These are phyloP conservation scores for Lacanobia oleracea DNA, from an alignment of 2,888 invertebrate species.

Conservation along the genomic window DNA sequence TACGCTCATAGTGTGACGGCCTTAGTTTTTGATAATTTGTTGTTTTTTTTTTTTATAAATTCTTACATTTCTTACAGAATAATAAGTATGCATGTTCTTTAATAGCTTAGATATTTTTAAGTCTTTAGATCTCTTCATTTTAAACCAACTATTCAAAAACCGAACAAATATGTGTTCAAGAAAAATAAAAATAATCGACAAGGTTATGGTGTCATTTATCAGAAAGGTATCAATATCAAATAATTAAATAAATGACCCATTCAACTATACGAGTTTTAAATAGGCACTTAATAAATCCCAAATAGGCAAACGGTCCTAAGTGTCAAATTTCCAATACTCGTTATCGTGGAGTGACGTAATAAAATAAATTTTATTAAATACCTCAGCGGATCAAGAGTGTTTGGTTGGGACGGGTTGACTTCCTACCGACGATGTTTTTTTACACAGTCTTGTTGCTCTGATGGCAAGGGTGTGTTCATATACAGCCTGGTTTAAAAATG, in stretches of 20 bases:
- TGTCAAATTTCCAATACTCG: slow-evolving; percentile 52
- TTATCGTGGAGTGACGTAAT: slow-evolving; percentile 59
- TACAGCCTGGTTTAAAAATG: slow-evolving; percentile 49
- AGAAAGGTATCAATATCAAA: slow-evolving; percentile 40
- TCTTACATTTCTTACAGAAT: background rate
- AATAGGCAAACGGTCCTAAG: slow-evolving; percentile 43
- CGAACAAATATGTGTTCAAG: background rate
- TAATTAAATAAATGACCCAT: slow-evolving; percentile 47
- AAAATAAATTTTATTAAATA: slow-evolving; percentile 58
- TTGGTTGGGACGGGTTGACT: slow-evolving; percentile 83
- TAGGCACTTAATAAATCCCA: slow-evolving; percentile 50
- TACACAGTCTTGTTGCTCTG: slow-evolving; percentile 90
- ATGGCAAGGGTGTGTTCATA: slow-evolving; percentile 81
- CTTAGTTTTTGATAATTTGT: background rate
- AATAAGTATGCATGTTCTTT: background rate
- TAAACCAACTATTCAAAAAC: background rate
- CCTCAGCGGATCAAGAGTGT: slow-evolving; percentile 80
- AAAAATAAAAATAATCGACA: slow-evolving; percentile 8
- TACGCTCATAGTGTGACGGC: background rate
- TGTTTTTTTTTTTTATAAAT: background rate
- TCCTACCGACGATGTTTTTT: slow-evolving; percentile 91
- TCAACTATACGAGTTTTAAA: slow-evolving; percentile 55
- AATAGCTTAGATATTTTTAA: background rate
- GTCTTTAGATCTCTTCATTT: background rate
- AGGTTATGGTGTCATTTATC: slow-evolving; percentile 21